These are phyloP conservation scores for roundworm (Caenorhabditis elegans) DNA, from an alignment of 1,140 invertebrate genomes.

Conservation along the genomic window DNA sequence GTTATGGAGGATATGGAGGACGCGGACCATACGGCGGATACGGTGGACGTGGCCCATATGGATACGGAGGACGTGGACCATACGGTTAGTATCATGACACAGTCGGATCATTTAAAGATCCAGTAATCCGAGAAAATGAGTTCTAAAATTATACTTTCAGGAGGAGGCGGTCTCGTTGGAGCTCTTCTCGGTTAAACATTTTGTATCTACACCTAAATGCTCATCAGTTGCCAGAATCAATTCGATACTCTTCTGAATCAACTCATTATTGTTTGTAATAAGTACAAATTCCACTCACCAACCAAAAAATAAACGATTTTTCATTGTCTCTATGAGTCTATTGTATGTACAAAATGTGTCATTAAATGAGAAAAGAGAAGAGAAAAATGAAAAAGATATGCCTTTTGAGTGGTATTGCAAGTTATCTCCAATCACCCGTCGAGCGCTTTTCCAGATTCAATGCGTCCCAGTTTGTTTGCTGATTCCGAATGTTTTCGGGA, in stretches of 20 bases:
- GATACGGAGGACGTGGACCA: slow-evolving; percentile 17
- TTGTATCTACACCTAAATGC: neutral
- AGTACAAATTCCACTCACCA: neutral
- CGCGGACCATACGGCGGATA: slow-evolving; percentile 18
- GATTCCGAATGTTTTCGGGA: slow-evolving; percentile 7
- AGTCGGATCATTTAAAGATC: too few relatives aligned
- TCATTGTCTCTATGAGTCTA: slow-evolving; percentile 15
- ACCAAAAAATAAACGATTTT: neutral
- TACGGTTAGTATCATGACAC: too few relatives aligned
- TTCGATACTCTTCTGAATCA: slow-evolving; percentile 2
- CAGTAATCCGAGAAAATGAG: too few relatives aligned
- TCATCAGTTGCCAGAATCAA: slow-evolving; percentile 9
- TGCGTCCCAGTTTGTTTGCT: slow-evolving; percentile 17
- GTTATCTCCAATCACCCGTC: neutral
- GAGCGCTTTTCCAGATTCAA: slow-evolving; percentile 13
- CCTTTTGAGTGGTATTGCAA: neutral
- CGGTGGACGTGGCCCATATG: neutral
- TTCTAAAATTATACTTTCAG: neutral
- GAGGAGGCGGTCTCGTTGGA: slow-evolving; percentile 6
- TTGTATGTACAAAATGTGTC: neutral
- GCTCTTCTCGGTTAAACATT: slow-evolving; percentile 21
- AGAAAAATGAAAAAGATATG: neutral
- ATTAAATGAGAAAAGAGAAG: neutral
- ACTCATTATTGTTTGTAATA: slow-evolving; percentile 15
- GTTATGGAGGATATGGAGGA: slow-evolving; percentile 4